A percentile compares a stretch with the other conserved stretches of the same genome.
These are phyloP conservation scores for Gortyna flavago DNA, from an alignment of 2,888 invertebrate species.

Conservation along the genomic window DNA sequence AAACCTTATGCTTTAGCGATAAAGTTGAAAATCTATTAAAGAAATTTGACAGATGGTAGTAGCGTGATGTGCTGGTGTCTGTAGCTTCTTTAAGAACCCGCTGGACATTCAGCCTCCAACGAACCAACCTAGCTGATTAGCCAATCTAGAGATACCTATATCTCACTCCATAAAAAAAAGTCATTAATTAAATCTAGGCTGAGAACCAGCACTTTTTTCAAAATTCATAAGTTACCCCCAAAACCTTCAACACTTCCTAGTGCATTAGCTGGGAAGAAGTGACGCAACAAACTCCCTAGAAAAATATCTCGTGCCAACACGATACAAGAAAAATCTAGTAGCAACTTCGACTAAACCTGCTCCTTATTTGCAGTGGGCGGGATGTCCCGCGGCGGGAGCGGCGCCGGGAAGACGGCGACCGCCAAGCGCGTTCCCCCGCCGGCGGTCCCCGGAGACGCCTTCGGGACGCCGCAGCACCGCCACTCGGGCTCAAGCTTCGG, in stretches of 20 bases:
- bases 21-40: too few species aligned
- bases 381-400: conserved; percentile 94
- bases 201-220: too few species aligned
- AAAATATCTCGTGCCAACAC: neutral
- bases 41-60: too few species aligned
- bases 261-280: neutral
- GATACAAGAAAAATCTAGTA: neutral
- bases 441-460: conserved; percentile 94
- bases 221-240: too few species aligned
- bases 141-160: neutral
- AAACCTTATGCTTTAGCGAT: too few species aligned
- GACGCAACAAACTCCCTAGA: neutral
- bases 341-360: neutral
- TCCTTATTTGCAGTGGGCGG: conserved; percentile 93
- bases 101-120: neutral
- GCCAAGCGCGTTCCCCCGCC: conserved; percentile 97
- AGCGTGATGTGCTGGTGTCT: too few species aligned
- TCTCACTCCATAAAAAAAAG: neutral
- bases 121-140: neutral
- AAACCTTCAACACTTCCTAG: neutral
- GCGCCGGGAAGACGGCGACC: conserved; percentile 94
- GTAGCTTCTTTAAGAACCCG: too few species aligned
- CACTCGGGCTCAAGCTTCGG: conserved; percentile 95
- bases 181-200: too few species aligned
- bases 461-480: conserved; percentile 90